Percentiles rank a stretch among this genome's conserved stretches.
Evolutionary conservation across 1,140 invertebrate genomes (phyloP).

Genomic region (Drosophila mojavensis): DNA sequence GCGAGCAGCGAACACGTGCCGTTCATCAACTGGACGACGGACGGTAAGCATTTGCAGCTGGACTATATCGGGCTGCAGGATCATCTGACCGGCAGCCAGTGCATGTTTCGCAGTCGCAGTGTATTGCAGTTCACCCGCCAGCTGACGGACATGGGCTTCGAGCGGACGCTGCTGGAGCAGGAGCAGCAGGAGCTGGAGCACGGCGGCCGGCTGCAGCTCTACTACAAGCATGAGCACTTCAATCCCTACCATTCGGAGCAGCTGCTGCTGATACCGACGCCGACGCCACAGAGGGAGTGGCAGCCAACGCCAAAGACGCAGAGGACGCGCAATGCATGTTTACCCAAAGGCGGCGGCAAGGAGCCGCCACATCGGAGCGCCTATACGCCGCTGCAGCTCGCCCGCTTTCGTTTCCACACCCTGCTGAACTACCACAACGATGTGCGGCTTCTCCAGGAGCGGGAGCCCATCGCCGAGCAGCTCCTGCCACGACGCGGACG

Average conservation of each 20-base stretch:
- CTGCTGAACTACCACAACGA: constrained; percentile 32
- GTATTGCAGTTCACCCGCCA: constrained; percentile 30
- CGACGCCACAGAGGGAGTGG: constrained; percentile 12
- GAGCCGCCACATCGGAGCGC: neutral
- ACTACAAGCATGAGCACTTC: constrained; percentile 37
- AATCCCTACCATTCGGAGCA: neutral
- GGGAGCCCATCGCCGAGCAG: constrained; percentile 13
- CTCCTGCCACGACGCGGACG: constrained; percentile 34
- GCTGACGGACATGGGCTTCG: constrained; percentile 33
- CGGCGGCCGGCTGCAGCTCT: neutral
- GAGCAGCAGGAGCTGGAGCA: neutral
- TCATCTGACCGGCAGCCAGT: constrained; percentile 23
- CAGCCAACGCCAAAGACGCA: neutral
- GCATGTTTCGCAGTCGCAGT: constrained; percentile 39
- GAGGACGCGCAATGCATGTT: neutral
- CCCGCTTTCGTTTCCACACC: constrained; percentile 35
- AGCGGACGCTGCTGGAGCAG: neutral
- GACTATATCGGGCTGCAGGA: constrained; percentile 50
- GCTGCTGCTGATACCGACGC: constrained; percentile 1
- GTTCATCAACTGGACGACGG: constrained; percentile 39
- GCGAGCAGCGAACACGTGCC: neutral
- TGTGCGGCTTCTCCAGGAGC: constrained; percentile 16
- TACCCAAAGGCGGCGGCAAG: neutral
- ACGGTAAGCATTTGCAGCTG: constrained; percentile 33
- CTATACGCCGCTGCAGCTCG: constrained; percentile 35